Conservation (phyloP, 2,797 vertebrate genomes). For the Crotalus adamanteus region DNA sequence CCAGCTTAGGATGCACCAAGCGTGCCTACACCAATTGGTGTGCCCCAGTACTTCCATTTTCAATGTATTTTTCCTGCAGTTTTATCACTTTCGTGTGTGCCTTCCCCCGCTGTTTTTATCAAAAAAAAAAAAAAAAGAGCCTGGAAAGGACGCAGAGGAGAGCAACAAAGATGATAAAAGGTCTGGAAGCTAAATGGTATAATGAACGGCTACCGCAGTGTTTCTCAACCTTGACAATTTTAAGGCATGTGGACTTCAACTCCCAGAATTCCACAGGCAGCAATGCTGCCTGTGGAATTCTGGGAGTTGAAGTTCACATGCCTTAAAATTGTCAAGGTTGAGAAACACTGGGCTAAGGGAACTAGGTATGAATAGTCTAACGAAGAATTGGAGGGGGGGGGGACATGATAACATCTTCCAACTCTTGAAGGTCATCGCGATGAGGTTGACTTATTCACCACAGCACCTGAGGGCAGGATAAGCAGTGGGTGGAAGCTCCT, state of each 20-base stretch:
- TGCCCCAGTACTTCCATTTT: not conserved
- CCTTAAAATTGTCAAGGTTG: no score
- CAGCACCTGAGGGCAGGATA: not conserved
- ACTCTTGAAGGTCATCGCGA: not conserved
- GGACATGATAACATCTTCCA: not conserved
- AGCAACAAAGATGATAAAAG: not conserved
- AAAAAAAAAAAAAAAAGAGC: no score
- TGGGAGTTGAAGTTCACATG: no score
- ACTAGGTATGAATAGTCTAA: not conserved
- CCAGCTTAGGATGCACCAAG: not conserved
- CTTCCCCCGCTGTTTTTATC: not conserved
- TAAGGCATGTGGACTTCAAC: no score
- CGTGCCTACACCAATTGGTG: no score
- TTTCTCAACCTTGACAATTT: no score
- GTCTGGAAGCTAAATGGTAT: not conserved
- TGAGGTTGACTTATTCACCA: not conserved
- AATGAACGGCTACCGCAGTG: not conserved
- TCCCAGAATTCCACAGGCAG: no score
- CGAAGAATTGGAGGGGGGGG: not conserved
- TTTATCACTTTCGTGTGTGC: not conserved
- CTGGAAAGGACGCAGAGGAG: not conserved
- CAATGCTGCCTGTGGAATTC: no score
- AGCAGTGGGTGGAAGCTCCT: not conserved
- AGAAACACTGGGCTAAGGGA: not conserved
- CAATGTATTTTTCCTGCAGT: not conserved